Base-by-base conservation (phyloP, 2,888 invertebrate species). In the Lottia scabra region DNA sequence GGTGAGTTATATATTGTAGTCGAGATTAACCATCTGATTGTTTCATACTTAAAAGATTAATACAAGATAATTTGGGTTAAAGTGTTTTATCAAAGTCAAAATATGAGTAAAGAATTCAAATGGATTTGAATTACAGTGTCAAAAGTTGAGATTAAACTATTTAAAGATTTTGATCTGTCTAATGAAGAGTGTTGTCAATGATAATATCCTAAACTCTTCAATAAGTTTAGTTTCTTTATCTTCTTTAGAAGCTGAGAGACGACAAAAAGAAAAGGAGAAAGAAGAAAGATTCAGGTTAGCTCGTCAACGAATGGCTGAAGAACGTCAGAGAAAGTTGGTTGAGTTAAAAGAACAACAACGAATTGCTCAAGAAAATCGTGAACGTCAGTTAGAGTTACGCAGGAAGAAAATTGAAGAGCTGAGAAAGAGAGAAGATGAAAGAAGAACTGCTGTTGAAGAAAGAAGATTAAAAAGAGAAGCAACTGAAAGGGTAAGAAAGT, bases 331-430 rank as follows among this genome's bases (percentile, higher is more conserved):
- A 63, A 85, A 85, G 69, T 77, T 85, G 38, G 83, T 84, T 45
- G 86, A 86, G 71, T 80, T 86, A 79, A 75, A 78, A 68, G 84
- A 86, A 67, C 84, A 85, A 68, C 85, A 86, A 72, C 69, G 82
- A 67, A 71, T 80, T 19, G 85, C 86, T 2, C 85, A 87, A 75
- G 85, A 87, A 70, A 84, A 85, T 69, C 72, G 87, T 30, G 84
- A 85, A 67, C 81, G 80, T 71, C 87, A 87, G 68, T 80, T 86
- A 64, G 85, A 85, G 67, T 76, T 84, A 65, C 73, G 87, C 19
- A 68, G 85, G 43, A 78, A 75, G 63, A 84, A 83, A 73, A 85
- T 87, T 38, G 87, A 86, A 66, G 87, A 87, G 15, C 75, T 87
- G 66, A 78, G 83, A 38, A 77, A 78, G 27, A 76, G 85, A 26